A percentile compares a stretch with the other conserved stretches of the same genome.
Conservation (phyloP, 2,888 invertebrate species). For the Netelia melanura region DNA sequence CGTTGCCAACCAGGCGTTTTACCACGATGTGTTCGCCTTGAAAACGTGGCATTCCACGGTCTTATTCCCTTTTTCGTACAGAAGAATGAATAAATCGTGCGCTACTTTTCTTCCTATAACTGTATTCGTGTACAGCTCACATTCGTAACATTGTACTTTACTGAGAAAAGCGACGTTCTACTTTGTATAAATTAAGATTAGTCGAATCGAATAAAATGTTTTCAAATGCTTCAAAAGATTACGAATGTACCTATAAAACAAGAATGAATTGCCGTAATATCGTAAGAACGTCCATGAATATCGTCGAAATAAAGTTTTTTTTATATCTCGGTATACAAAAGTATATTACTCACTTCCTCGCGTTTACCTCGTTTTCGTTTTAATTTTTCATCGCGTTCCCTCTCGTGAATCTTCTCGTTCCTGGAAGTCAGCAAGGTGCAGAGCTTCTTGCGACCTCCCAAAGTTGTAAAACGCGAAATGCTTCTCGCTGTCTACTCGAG, state of each 20-base stretch:
- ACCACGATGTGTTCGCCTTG: constrained; percentile 38
- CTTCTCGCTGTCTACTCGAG: constrained; percentile 9
- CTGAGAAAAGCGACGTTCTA: background rate
- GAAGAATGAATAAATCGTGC: constrained; percentile 45
- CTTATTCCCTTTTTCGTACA: constrained; percentile 1
- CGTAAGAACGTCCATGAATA: no score
- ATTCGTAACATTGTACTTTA: background rate
- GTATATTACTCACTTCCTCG: background rate
- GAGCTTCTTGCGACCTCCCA: constrained; percentile 8
- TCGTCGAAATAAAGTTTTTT: no score
- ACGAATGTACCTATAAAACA: no score
- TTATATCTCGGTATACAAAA: background rate
- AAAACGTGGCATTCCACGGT: constrained; percentile 1
- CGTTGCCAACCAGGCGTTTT: constrained; percentile 65
- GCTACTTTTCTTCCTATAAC: background rate
- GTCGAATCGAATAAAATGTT: no score
- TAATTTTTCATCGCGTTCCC: background rate
- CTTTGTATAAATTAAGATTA: no score
- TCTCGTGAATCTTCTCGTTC: background rate
- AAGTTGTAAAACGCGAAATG: constrained; percentile 12
- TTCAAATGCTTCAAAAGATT: no score
- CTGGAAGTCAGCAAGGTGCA: no score
- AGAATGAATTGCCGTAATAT: no score
- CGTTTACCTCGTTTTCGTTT: background rate
- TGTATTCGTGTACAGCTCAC: background rate